These are phyloP conservation scores for Aphelinus certus DNA, from an alignment of 1,140 invertebrate genomes.

Conservation along the genomic window DNA sequence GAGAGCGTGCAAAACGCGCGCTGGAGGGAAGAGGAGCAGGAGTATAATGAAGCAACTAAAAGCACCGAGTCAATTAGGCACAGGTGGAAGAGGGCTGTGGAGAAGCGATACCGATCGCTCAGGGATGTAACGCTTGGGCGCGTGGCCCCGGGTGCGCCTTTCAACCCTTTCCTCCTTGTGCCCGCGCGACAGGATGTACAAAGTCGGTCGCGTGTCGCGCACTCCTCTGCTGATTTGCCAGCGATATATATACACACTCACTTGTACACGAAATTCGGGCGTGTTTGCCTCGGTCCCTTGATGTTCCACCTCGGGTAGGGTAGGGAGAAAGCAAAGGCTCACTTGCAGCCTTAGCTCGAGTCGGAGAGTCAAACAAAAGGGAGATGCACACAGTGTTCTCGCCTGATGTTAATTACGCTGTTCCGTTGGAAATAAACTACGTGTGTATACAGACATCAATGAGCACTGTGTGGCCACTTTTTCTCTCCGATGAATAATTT, in stretches of 20 bases:
- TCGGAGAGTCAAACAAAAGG: too few relatives aligned
- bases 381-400: too few relatives aligned
- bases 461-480: too few relatives aligned
- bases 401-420: too few relatives aligned
- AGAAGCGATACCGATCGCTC: conserved; percentile 30
- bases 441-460: too few relatives aligned
- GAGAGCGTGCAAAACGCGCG: background rate
- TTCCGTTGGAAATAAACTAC: too few relatives aligned
- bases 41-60: background rate
- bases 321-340: background rate
- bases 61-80: conserved; percentile 31
- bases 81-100: conserved; percentile 30
- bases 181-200: conserved; percentile 38
- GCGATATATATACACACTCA: conserved; percentile 37
- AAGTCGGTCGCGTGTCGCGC: conserved; percentile 60
- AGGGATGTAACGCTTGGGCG: conserved; percentile 39
- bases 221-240: conserved; percentile 54
- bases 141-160: conserved; percentile 43
- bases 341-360: conserved; percentile 2
- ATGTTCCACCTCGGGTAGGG: background rate
- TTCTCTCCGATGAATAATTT: too few relatives aligned
- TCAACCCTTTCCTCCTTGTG: conserved; percentile 27
- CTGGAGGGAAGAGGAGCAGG: background rate
- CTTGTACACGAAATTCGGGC: background rate
- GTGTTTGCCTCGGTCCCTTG: conserved; percentile 28